Conservation (phyloP, 2,113 vertebrate species). For the Lonchura striata region DNA sequence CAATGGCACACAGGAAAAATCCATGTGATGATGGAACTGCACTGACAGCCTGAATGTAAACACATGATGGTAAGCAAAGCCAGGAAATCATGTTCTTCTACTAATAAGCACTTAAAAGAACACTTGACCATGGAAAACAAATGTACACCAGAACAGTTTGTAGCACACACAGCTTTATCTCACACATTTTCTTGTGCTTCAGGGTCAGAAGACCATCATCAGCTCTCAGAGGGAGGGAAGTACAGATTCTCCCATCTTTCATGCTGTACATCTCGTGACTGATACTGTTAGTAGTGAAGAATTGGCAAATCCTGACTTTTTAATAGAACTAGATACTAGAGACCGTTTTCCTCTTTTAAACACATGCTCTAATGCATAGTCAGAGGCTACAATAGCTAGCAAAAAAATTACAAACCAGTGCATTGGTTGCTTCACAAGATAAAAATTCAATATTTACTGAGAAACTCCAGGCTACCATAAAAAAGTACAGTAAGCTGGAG, state of each 20-base stretch:
- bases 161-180: neutral
- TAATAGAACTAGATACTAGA: neutral
- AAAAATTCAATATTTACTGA: constrained; percentile 1
- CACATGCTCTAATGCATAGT: neutral
- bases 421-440: neutral
- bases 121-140: neutral
- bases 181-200: neutral
- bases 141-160: neutral
- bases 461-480: constrained; percentile 17
- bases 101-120: neutral
- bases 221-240: neutral
- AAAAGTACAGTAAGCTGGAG: neutral
- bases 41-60: neutral
- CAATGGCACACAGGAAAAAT: neutral
- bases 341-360: neutral
- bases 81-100: neutral
- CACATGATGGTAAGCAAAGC: neutral
- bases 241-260: neutral
- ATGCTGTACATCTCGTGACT: neutral
- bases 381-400: neutral
- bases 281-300: neutral
- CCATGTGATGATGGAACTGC: neutral
- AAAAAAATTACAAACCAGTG: neutral
- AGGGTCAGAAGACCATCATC: neutral
- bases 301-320: neutral